Base-by-base conservation (phyloP, 2,888 invertebrate species). In the Carcina quercana region DNA sequence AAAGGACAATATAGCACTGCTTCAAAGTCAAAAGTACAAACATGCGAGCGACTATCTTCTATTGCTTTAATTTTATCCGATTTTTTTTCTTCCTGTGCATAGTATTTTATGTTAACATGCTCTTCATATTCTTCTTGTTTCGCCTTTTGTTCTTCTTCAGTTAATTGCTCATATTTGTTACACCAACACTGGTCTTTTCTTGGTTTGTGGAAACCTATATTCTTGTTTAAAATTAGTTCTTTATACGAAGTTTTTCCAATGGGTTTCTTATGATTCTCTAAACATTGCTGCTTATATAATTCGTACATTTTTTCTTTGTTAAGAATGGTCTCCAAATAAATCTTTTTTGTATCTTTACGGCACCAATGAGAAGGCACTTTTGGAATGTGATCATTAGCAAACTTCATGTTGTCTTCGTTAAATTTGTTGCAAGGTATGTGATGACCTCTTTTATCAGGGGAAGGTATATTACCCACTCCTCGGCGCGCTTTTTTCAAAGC, bases 1-100 rank as follows among this genome's bases (percentile, higher is more conserved):
- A 43, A 40, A 6, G 38, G 34, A 30, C 40, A 37, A 35, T 40
- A 40, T 13, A 43, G 28, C 15, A 43, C 39, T 22, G 36, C 37
- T 28, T 38, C 37, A 35, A 43, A 40, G 22, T 43, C 40, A 40
- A 40, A 43, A 34, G 43, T 43, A 25, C 40, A 43, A 26, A 40
- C 37, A 30, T 40, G 37, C 28, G 37, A 15, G 12, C 31, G 26
- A 25, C 20, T 35, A 35, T 42, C 31, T 2, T 6, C 30, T 32
- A 24, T 40, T 34, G 38, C 38, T 28, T 34, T 35, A 2, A 30
- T 37, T 37, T 36, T 32, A 26, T 32, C 32, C 14, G 25, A 15
- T 20, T 37, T 38, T 19, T 38, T 38, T 32, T 42, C 42, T 42
- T 42, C 36, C 25, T 34, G 27, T 19, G 40, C 37, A 38, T 35